Evolutionary conservation across 30 jellyfish, hydroid and myxozoan genomes (phyloP), one percentile per base, ranked within the genome.

Genomic region (Rhopilema esculentum): DNA sequence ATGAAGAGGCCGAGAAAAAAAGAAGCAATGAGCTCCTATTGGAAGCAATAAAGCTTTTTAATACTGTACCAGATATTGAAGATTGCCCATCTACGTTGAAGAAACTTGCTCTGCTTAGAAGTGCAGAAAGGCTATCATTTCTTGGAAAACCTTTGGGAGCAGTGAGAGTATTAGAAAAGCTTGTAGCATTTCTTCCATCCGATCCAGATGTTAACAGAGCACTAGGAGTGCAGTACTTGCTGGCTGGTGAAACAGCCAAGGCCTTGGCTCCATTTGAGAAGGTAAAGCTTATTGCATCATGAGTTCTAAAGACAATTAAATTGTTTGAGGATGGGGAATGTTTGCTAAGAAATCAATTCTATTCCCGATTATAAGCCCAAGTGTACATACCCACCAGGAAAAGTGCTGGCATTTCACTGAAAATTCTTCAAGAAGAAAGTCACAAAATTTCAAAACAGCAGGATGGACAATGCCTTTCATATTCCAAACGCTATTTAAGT

Each of bases 1-100:
- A 93, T 26, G 77, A 74, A 80, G 27, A 72, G 8, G 92, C 98
- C 16, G 96, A 93, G 9, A 40, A 66, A 30, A 22, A 0, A 70
- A 52, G 87, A 77, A 93, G 98, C 75, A 93, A 93, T 49, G 94
- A 84, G 24, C 40, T 93, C 50, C 71, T 93, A 22, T 31, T 57
- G 78, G 79, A 82, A 49, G 85, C 95, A 26, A 66, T 79, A 22
- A 26, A 61, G 6, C 88, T 87, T 0, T 88, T 79, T 63, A 66
- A 73, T 27, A 87, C 79, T 16, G 97, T 80, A 22, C 78, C 97
- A 0, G 87, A 88, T 8, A 67, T 72, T 26, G 86, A 79, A 62
- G 71, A 83, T 30, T 80, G 92, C 65, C 95, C 98, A 17, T 8
- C n/a, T 6, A 89, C 75, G 50, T 80, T 93, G 61, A 61, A n/a